These are phyloP conservation scores for Nesoenas mayeri DNA, from an alignment of 2,113 vertebrate species.

Conservation along the genomic window DNA sequence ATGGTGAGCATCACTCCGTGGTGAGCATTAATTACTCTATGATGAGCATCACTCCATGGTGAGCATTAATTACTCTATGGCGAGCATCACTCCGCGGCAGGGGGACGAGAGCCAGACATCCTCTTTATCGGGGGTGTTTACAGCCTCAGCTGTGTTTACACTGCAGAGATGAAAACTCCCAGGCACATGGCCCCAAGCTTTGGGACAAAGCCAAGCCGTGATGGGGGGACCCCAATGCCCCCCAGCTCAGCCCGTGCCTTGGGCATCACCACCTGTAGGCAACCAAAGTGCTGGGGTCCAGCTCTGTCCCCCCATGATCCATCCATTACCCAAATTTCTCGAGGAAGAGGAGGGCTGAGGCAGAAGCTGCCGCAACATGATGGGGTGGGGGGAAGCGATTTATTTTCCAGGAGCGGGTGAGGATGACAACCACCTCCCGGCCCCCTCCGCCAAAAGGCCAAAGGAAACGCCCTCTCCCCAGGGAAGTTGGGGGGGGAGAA, in stretches of 20 bases:
- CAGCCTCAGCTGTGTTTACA: conserved; percentile 62
- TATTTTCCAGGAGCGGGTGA: conserved; percentile 46
- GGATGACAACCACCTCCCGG: conserved; percentile 12
- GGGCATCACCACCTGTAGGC: background rate
- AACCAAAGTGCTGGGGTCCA: background rate
- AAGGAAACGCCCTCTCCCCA: conserved; percentile 62
- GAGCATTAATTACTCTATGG: fast-evolving
- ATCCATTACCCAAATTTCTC: fast-evolving
- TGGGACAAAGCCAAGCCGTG: background rate
- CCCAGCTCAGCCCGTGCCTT: background rate
- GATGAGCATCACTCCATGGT: background rate
- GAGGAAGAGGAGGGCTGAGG: background rate
- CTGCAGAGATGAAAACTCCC: background rate
- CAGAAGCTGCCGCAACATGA: background rate
- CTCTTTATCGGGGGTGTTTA: background rate
- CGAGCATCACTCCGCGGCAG: background rate
- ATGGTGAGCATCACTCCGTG: too few relatives aligned
- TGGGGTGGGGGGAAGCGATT: background rate
- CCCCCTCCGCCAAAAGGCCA: conserved; percentile 41
- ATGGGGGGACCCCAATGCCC: background rate
- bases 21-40: too few relatives aligned
- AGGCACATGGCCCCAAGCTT: background rate
- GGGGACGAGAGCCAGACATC: background rate
- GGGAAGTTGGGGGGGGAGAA: background rate
- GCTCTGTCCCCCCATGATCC: background rate